Base-by-base conservation (phyloP, 2,113 vertebrate species). In the Tichodroma muraria region DNA sequence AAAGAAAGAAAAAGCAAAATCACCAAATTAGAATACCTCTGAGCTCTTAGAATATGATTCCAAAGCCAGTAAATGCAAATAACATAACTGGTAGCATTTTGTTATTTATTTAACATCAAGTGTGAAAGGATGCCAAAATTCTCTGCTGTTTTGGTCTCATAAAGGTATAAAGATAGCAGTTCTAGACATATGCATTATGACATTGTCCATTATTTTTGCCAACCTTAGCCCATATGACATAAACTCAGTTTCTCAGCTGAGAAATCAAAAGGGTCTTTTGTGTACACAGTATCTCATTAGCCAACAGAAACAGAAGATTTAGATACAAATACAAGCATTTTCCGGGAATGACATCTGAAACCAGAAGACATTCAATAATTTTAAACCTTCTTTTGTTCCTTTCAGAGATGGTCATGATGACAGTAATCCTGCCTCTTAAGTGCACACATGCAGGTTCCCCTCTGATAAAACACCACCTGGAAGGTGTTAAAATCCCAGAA, bases 241-340 rank as follows among this genome's bases (percentile, higher is more conserved):
- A 79, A 77, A 49, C 30, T 77, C 23, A 20, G 40, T 52, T 95
- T 80, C 56, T 47, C 56, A 21, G 42, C 22, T n/a, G n/a, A 65
- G 53, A 90, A 90, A 91, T 89, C 91, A 94, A 85, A 91, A 89
- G 40, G 24, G 37, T 20, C 63, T 88, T 95, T 75, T 90, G 75
- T 88, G 37, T 57, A 54, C 33, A 33, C 12, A 47, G 37, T 53
- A 68, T 47, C 49, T 70, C 64, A 63, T 80, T 88, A 89, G 30
- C 21, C 80, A 90, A 75, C 22, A 93, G 77, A 77, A 92, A 65
- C 16, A 87, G 59, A 61, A 86, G 54, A 89, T 80, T 89, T 31
- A 76, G 75, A 79, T 70, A 89, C 38, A 70, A 89, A 66, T 40
- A 82, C 0, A 2, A 76, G 22, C 76, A 40, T 88, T 96, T 90